A percentile compares a stretch with the other conserved stretches of the same genome.
phyloP scores from a whole-genome alignment of 2,113 vertebrate species.

The Eupsittula cactorum region DNA sequence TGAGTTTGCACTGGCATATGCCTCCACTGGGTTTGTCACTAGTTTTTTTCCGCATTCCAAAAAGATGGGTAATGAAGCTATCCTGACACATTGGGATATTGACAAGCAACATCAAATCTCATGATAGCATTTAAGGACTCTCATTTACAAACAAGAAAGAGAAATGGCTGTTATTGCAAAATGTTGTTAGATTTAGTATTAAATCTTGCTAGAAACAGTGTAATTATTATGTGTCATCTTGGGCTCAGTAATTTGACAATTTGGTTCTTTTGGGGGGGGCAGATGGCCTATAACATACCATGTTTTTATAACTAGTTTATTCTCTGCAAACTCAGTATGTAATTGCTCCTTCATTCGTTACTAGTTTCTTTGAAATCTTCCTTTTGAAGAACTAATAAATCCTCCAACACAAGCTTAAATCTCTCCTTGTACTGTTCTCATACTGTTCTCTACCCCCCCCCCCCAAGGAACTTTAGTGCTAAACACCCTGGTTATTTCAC shows the following conservation, averaged over 20 bases:
- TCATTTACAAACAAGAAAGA: slow-evolving; percentile 53
- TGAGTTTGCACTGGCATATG: background rate
- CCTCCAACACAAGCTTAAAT: slow-evolving; percentile 46
- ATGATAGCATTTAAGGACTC: slow-evolving; percentile 49
- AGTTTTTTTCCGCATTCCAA: background rate
- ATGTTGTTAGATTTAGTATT: slow-evolving; percentile 57
- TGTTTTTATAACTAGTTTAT: slow-evolving; percentile 69
- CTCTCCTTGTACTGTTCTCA: slow-evolving; percentile 3
- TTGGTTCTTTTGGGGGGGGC: slow-evolving; percentile 28
- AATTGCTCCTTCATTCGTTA: slow-evolving; percentile 62
- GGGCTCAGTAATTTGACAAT: slow-evolving; percentile 57
- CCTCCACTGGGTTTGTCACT: background rate
- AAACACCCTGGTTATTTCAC: slow-evolving; percentile 15
- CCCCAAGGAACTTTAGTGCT: slow-evolving; percentile 16
- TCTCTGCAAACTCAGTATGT: slow-evolving; percentile 56
- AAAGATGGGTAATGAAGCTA: background rate
- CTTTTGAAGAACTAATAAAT: slow-evolving; percentile 57
- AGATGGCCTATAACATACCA: slow-evolving; percentile 54
- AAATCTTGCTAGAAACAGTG: slow-evolving; percentile 48
- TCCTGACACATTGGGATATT: slow-evolving; percentile 25
- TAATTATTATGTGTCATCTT: slow-evolving; percentile 65
- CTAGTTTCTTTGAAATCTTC: slow-evolving; percentile 62
- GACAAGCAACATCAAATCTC: slow-evolving; percentile 27
- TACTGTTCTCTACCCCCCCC: background rate
- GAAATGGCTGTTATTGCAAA: slow-evolving; percentile 46